These are phyloP conservation scores for Agriotes lineatus DNA, from an alignment of 2,888 invertebrate genomes.

Conservation along the genomic window DNA sequence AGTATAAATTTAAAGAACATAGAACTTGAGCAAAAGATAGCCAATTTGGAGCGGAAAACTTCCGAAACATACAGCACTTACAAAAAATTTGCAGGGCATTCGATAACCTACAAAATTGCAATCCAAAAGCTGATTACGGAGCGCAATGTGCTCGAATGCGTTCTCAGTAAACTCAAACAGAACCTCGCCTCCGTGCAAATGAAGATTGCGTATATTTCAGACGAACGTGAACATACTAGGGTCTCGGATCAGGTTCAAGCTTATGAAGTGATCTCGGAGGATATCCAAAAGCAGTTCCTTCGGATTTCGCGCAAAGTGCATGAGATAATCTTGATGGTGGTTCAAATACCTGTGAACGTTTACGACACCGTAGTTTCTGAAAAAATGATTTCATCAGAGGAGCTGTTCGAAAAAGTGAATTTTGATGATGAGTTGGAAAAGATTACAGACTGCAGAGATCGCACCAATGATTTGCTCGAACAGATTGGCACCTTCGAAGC, in stretches of 20 bases:
- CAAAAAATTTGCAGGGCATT: slow-evolving; percentile 45
- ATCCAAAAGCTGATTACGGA: slow-evolving; percentile 46
- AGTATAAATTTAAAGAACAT: neutral
- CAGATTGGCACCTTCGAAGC: slow-evolving; percentile 41
- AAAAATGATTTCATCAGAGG: slow-evolving; percentile 51
- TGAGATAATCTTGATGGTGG: slow-evolving; percentile 46
- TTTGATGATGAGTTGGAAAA: slow-evolving; percentile 50
- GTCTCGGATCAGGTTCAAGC: slow-evolving; percentile 52
- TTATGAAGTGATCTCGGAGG: slow-evolving; percentile 52
- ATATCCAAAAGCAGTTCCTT: slow-evolving; percentile 54
- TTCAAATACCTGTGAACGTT: slow-evolving; percentile 46
- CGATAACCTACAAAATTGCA: slow-evolving; percentile 36
- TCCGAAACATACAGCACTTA: slow-evolving; percentile 44
- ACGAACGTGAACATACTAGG: slow-evolving; percentile 43
- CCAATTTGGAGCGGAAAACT: slow-evolving; percentile 47
- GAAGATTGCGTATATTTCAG: slow-evolving; percentile 43
- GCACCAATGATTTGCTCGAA: slow-evolving; percentile 49
- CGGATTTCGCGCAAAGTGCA: slow-evolving; percentile 51
- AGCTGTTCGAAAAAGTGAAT: slow-evolving; percentile 47
- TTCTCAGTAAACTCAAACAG: slow-evolving; percentile 45
- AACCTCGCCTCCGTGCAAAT: slow-evolving; percentile 46
- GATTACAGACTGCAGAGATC: slow-evolving; percentile 52
- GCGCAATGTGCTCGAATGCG: slow-evolving; percentile 48
- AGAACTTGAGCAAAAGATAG: slow-evolving; percentile 46
- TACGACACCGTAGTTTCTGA: slow-evolving; percentile 47